phyloP scores from a whole-genome alignment of 1,140 invertebrate genomes.

The Ganaspis sp. region DNA sequence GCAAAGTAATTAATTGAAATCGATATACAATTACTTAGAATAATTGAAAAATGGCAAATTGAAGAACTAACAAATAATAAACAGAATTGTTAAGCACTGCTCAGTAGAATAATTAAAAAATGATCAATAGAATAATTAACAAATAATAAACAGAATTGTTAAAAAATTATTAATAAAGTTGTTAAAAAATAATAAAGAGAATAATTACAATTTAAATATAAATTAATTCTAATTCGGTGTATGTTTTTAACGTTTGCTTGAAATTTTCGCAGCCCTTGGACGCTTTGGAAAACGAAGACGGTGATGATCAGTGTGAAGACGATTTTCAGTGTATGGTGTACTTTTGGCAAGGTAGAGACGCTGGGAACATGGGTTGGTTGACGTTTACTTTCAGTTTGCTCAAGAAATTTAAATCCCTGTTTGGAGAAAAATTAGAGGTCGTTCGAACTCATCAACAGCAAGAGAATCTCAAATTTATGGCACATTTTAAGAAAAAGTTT shows the following conservation, averaged over 20 bases:
- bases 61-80: too few species aligned
- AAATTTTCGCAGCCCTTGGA: slow-evolving; percentile 70
- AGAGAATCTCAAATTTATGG: slow-evolving; percentile 99
- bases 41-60: too few species aligned
- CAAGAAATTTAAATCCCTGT: slow-evolving; percentile 97
- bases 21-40: too few species aligned
- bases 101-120: too few species aligned
- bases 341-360: slow-evolving; percentile 99
- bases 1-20: too few species aligned
- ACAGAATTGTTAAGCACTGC: too few species aligned
- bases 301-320: slow-evolving; percentile 85
- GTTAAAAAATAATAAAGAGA: too few species aligned
- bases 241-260: too few species aligned
- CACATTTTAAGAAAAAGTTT: slow-evolving; percentile 97
- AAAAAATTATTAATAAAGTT: slow-evolving; percentile 28
- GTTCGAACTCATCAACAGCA: slow-evolving; percentile 98
- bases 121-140: too few species aligned
- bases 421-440: slow-evolving; percentile 96
- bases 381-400: slow-evolving; percentile 99
- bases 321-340: slow-evolving; percentile 98
- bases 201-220: too few species aligned
- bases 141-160: not conserved
- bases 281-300: slow-evolving; percentile 81
- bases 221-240: too few species aligned
- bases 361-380: slow-evolving; percentile 99